Evolutionary conservation across 2,113 vertebrate species (phyloP).

Genomic region (Ceratotherium simum): DNA sequence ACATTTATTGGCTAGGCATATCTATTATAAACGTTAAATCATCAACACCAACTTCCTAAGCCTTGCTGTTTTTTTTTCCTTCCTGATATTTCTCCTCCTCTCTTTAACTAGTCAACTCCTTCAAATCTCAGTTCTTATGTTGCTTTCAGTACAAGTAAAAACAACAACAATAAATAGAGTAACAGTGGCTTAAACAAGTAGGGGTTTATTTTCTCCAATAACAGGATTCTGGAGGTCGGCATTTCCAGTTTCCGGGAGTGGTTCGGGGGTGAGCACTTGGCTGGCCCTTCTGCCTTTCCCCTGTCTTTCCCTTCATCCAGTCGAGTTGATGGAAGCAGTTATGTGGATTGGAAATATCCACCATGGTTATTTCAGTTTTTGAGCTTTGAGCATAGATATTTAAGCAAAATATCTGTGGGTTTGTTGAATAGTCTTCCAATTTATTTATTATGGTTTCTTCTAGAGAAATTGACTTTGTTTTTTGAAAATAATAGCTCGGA

Average conservation of each 20-base stretch:
- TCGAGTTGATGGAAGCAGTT: not conserved
- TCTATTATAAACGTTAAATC: not conserved
- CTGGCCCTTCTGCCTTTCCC: not conserved
- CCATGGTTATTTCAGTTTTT: not conserved
- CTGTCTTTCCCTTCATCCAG: not conserved
- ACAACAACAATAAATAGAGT: not conserved
- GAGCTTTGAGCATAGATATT: not conserved
- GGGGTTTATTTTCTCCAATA: not conserved
- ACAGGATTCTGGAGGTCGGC: not conserved
- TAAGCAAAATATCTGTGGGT: not conserved
- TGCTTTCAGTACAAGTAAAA: not conserved
- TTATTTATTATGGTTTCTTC: not conserved
- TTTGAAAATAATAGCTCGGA: slow-evolving; percentile 37
- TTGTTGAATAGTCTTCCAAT: not conserved
- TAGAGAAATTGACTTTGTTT: slow-evolving; percentile 6
- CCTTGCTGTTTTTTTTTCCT: not conserved
- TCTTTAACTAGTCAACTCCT: not conserved
- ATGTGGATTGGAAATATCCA: not conserved
- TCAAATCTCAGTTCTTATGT: not conserved
- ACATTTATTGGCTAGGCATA: not conserved
- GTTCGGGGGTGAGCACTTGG: not conserved
- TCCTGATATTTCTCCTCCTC: not conserved
- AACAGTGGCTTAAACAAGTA: not conserved
- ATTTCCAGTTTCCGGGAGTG: not conserved
- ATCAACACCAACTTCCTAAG: not conserved